Conservation (phyloP, 2,797 vertebrate genomes). For the Dallia pectoralis region DNA sequence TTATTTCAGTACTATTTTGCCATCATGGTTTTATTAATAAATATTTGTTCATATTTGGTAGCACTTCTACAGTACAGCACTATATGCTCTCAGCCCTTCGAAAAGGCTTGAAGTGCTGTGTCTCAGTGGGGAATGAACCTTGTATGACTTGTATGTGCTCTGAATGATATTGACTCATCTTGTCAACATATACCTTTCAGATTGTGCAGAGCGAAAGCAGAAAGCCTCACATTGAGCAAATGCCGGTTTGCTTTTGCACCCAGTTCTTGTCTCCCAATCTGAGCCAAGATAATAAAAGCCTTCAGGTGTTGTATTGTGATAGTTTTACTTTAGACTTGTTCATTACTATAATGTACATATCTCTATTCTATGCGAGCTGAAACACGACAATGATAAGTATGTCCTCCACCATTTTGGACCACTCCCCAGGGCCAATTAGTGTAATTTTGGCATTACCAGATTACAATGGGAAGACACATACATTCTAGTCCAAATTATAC, state of each 20-base stretch:
- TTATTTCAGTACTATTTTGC: background rate
- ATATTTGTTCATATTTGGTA: no score
- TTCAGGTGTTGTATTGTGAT: background rate
- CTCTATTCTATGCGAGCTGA: background rate
- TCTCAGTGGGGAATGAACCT: background rate
- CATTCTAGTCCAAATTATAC: no score
- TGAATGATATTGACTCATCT: slow-evolving; percentile 21
- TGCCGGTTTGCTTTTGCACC: background rate
- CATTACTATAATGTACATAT: background rate
- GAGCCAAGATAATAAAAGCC: background rate
- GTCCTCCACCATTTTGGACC: background rate
- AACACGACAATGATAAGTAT: background rate
- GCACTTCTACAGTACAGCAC: background rate
- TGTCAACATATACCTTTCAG: slow-evolving; percentile 14
- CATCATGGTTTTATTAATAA: background rate
- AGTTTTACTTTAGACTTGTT: background rate
- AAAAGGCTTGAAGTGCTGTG: background rate
- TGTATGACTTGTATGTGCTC: slow-evolving; percentile 22
- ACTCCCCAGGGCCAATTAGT: no score
- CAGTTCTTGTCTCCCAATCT: background rate
- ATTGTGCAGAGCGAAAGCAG: slow-evolving; percentile 7
- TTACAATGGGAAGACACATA: no score
- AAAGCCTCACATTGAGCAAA: slow-evolving; percentile 1
- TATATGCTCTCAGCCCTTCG: background rate
- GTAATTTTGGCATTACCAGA: no score